Percentiles rank a stretch among this genome's conserved stretches.
These are phyloP conservation scores for Ochropleura plecta DNA, from an alignment of 2,888 invertebrate species.

Conservation along the genomic window DNA sequence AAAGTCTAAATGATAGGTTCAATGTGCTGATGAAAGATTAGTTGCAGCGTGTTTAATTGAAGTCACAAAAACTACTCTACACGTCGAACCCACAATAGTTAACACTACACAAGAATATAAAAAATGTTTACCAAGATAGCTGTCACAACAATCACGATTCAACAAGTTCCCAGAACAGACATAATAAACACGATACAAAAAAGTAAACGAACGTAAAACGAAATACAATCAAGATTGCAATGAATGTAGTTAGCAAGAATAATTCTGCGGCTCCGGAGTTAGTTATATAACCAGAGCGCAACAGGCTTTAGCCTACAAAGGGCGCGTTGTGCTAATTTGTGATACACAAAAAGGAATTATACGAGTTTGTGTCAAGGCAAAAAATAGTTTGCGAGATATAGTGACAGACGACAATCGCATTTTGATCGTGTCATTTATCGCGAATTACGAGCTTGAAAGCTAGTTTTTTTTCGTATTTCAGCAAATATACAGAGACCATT, in stretches of 20 bases:
- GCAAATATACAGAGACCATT: background rate
- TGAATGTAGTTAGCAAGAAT: slow-evolving; percentile 49
- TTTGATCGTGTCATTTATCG: slow-evolving; percentile 51
- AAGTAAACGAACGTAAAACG: slow-evolving; percentile 55
- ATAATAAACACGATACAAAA: slow-evolving; percentile 59
- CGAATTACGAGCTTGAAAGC: slow-evolving; percentile 48
- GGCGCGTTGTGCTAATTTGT: slow-evolving; percentile 49
- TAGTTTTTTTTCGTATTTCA: slow-evolving; percentile 39
- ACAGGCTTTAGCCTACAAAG: slow-evolving; percentile 41
- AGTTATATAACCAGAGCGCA: slow-evolving; percentile 47
- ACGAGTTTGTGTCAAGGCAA: slow-evolving; percentile 43
- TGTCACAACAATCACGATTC: slow-evolving; percentile 63
- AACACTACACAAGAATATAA: slow-evolving; percentile 31
- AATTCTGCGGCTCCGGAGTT: slow-evolving; percentile 42
- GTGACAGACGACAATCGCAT: slow-evolving; percentile 61
- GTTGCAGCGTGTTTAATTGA: slow-evolving; percentile 34
- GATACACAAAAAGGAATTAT: slow-evolving; percentile 52
- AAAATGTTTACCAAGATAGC: slow-evolving; percentile 59
- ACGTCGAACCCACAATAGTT: slow-evolving; percentile 20
- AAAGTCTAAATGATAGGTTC: slow-evolving; percentile 46
- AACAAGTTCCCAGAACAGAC: slow-evolving; percentile 58
- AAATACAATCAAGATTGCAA: slow-evolving; percentile 67
- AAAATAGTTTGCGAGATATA: slow-evolving; percentile 53
- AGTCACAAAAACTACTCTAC: slow-evolving; percentile 43
- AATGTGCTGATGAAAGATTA: slow-evolving; percentile 49